Conservation (phyloP, 2,888 invertebrate species). For the Dynastes hyllus region DNA sequence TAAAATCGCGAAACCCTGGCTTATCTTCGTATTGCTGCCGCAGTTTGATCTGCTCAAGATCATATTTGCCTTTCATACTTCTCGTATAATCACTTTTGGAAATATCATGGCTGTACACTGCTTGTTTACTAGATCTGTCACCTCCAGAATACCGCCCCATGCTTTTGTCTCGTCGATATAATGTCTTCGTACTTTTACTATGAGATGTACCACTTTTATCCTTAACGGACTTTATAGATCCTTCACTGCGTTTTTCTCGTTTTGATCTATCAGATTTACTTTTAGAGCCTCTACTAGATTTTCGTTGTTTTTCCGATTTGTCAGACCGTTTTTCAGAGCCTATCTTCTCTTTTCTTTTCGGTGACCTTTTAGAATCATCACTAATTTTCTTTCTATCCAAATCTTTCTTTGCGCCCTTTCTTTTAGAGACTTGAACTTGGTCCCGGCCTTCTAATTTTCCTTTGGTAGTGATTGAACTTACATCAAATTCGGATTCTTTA, state of each 20-base stretch:
- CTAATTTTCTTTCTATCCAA: not conserved
- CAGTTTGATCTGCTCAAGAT: constrained; percentile 15
- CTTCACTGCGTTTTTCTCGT: too few relatives aligned
- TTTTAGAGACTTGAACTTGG: too few relatives aligned
- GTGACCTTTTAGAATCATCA: too few relatives aligned
- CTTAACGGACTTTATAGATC: not conserved
- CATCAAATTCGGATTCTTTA: too few relatives aligned
- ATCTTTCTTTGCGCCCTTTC: not conserved
- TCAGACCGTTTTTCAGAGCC: too few relatives aligned
- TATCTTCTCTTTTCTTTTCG: too few relatives aligned
- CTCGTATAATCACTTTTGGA: constrained; percentile 2
- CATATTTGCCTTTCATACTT: constrained; percentile 25
- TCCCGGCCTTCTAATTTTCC: too few relatives aligned
- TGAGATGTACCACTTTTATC: not conserved
- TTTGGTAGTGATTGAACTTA: too few relatives aligned
- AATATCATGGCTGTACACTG: constrained; percentile 23
- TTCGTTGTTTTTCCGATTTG: too few relatives aligned
- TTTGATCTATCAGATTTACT: too few relatives aligned
- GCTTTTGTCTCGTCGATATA: constrained; percentile 18
- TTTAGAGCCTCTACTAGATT: too few relatives aligned
- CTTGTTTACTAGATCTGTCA: constrained; percentile 31
- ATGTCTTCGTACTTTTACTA: constrained; percentile 6
- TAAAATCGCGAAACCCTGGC: not conserved
- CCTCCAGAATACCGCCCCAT: constrained; percentile 4
- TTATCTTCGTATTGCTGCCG: not conserved